phyloP scores from a whole-genome alignment of 1,140 invertebrate genomes.

The Zaprionus capensis region DNA sequence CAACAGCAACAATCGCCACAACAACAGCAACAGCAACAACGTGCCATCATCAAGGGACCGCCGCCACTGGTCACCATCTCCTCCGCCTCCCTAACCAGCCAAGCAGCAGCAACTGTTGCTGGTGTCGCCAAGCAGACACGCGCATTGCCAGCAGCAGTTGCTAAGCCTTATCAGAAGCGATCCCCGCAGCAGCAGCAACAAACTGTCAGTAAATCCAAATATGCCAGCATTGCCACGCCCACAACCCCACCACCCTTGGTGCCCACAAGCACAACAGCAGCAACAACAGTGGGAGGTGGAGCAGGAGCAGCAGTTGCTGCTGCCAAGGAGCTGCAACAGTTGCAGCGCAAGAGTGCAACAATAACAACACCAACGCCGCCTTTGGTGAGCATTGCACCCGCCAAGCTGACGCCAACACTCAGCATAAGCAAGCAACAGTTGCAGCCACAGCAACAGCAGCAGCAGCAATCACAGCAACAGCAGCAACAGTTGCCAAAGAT shows the following conservation, averaged over 20 bases:
- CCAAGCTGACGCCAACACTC: slow-evolving; percentile 67
- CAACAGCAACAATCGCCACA: slow-evolving; percentile 42
- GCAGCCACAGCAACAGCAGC: slow-evolving; percentile 5
- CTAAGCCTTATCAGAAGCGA: slow-evolving; percentile 62
- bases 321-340: slow-evolving; percentile 58
- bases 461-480: slow-evolving; percentile 27
- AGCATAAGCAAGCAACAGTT: slow-evolving; percentile 56
- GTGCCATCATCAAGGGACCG: slow-evolving; percentile 55
- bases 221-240: slow-evolving; percentile 69
- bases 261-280: slow-evolving; percentile 49
- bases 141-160: slow-evolving; percentile 47
- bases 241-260: slow-evolving; percentile 78
- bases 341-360: slow-evolving; percentile 52
- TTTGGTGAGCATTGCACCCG: slow-evolving; percentile 34
- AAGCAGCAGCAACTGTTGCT: slow-evolving; percentile 10
- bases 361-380: slow-evolving; percentile 9
- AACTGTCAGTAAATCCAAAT: slow-evolving; percentile 47
- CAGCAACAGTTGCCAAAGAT: slow-evolving; percentile 35
- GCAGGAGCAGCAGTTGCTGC: slow-evolving; percentile 11
- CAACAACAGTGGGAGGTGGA: background rate
- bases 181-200: slow-evolving; percentile 49
- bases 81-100: slow-evolving; percentile 17
- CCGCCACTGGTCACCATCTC: slow-evolving; percentile 80
- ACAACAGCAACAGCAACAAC: slow-evolving; percentile 49
- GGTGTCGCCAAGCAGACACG: slow-evolving; percentile 25